A percentile compares a stretch with the other conserved stretches of the same genome.
Conservation (phyloP, 1,140 invertebrate species). For the Ephestia elutella region DNA sequence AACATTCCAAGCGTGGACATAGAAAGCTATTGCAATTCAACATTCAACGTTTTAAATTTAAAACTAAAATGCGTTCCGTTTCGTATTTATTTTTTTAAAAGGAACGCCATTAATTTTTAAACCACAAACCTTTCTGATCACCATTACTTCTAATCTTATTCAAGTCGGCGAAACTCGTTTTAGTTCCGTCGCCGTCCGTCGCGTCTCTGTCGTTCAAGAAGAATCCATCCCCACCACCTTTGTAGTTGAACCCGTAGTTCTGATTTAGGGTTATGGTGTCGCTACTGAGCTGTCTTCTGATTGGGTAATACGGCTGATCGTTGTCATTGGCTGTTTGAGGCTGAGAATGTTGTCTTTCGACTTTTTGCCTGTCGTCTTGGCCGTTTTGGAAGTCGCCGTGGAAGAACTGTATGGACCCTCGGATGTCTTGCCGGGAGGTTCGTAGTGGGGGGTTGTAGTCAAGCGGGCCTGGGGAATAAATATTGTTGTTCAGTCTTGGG, state of each 20-base stretch:
- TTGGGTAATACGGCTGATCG: slow-evolving; percentile 34
- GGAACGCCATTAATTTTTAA: slow-evolving; percentile 7
- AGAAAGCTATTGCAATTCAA: slow-evolving; percentile 17
- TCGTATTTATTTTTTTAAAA: not conserved
- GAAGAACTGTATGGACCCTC: slow-evolving; percentile 81
- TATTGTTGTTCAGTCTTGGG: not conserved
- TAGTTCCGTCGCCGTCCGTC: slow-evolving; percentile 73
- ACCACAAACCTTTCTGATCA: slow-evolving; percentile 64
- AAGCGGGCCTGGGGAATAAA: slow-evolving; percentile 36
- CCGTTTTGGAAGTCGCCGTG: slow-evolving; percentile 75
- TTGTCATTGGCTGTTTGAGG: slow-evolving; percentile 67
- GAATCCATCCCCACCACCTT: slow-evolving; percentile 61
- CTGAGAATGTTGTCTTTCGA: slow-evolving; percentile 47
- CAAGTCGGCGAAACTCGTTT: slow-evolving; percentile 83
- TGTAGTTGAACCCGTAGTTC: slow-evolving; percentile 74
- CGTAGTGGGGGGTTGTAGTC: slow-evolving; percentile 77
- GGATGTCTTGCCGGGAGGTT: slow-evolving; percentile 83
- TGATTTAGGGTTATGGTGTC: slow-evolving; percentile 74
- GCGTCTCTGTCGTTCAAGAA: slow-evolving; percentile 71
- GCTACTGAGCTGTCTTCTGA: slow-evolving; percentile 75
- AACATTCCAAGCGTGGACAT: slow-evolving; percentile 19
- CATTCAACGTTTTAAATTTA: not conserved
- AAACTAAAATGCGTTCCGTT: not conserved
- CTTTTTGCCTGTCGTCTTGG: slow-evolving; percentile 33
- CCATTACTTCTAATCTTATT: slow-evolving; percentile 76